phyloP scores from a whole-genome alignment of 2,888 invertebrate genomes.

The Hyposoter dolosus region DNA sequence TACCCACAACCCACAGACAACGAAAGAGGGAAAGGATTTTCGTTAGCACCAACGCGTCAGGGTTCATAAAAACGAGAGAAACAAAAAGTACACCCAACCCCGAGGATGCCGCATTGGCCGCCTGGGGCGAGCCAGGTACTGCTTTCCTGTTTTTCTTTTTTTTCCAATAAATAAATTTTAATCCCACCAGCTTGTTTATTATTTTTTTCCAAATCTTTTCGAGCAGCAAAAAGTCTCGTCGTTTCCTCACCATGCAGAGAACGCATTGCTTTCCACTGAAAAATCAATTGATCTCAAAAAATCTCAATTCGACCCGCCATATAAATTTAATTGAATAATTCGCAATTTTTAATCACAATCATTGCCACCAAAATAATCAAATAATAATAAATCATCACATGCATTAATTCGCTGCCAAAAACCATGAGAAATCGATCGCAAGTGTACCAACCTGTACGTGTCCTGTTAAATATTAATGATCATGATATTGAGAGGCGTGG shows the following conservation, averaged over 20 bases:
- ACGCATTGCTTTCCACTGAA: not conserved
- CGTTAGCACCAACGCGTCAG: conserved; percentile 58
- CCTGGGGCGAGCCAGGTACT: conserved; percentile 44
- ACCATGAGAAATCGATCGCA: not conserved
- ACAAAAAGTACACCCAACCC: conserved; percentile 37
- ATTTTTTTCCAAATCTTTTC: not conserved
- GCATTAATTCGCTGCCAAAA: not conserved
- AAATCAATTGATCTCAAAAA: not conserved
- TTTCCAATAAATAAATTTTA: conserved; percentile 1
- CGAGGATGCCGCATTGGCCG: conserved; percentile 59
- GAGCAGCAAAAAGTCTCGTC: not conserved
- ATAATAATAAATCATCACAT: not conserved
- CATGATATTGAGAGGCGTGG: conserved; percentile 12
- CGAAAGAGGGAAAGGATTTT: conserved; percentile 57
- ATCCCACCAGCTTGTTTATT: not conserved
- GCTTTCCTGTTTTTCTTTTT: conserved; percentile 7
- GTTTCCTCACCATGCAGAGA: not conserved
- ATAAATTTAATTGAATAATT: not conserved
- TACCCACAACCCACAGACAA: conserved; percentile 33
- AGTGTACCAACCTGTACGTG: not conserved
- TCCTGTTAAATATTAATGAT: conserved; percentile 14
- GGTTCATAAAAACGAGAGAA: conserved; percentile 32
- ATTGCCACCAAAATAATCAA: not conserved
- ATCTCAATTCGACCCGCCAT: not conserved
- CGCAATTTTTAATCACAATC: not conserved